A percentile compares a stretch with the other conserved stretches of the same genome.
Conservation (phyloP, 2,888 invertebrate genomes). For the Creontiades dilutus region DNA sequence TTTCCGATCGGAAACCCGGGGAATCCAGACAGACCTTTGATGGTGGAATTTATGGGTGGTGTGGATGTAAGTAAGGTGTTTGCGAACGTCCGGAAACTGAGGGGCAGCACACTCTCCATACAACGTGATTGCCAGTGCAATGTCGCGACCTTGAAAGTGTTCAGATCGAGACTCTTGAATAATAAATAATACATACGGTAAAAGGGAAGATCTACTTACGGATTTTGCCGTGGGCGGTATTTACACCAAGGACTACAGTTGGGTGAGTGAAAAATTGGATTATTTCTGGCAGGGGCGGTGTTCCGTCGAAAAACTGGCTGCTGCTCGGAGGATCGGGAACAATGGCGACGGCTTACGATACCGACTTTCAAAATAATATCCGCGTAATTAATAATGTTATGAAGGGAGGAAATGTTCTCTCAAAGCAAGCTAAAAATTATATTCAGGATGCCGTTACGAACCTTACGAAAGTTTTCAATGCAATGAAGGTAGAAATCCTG, state of each 20-base stretch:
- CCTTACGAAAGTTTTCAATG: conserved; percentile 10
- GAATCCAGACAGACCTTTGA: too few species aligned
- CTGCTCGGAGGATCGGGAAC: conserved; percentile 19
- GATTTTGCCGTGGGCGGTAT: conserved; percentile 5
- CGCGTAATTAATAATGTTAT: conserved; percentile 22
- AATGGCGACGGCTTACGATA: conserved; percentile 37
- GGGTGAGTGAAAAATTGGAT: conserved; percentile 30
- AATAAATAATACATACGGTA: conserved; percentile 10
- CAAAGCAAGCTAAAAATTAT: conserved; percentile 13
- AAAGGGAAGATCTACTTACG: neutral
- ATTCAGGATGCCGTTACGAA: conserved; percentile 42
- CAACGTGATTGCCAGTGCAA: too few species aligned
- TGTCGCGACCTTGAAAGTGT: conserved; percentile 43
- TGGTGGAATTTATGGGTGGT: too few species aligned
- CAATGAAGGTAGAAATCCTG: conserved; percentile 38
- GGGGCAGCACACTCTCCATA: neutral
- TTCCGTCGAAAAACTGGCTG: neutral
- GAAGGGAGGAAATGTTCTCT: conserved; percentile 34
- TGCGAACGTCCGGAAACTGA: neutral
- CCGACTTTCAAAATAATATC: neutral
- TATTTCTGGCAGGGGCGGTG: neutral
- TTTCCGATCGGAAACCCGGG: neutral
- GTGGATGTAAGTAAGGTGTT: too few species aligned
- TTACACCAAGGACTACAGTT: conserved; percentile 7
- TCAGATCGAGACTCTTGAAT: conserved; percentile 29